A percentile compares a stretch with the other conserved stretches of the same genome.
Evolutionary conservation across 2,113 vertebrate species (phyloP).

Genomic region (Tamias sibiricus): DNA sequence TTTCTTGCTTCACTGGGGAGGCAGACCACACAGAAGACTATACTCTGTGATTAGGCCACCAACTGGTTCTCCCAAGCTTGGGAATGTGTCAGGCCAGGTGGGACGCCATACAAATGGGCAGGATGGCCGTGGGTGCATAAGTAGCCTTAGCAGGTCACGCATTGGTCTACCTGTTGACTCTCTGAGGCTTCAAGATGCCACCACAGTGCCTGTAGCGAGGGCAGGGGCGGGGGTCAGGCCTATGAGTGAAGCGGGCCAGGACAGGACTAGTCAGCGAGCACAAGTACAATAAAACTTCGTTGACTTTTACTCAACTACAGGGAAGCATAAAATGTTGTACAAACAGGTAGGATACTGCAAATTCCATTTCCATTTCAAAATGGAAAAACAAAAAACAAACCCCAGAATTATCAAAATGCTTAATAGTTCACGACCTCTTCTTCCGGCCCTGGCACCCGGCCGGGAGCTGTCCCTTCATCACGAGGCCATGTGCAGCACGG

Average conservation of each 20-base stretch:
- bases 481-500: neutral
- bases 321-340: neutral
- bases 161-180: neutral
- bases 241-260: neutral
- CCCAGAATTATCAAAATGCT: neutral
- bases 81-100: neutral
- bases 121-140: neutral
- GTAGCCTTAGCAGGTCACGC: neutral
- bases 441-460: accelerated
- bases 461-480: neutral
- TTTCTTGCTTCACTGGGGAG: neutral
- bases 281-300: neutral
- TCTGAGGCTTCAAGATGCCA: neutral
- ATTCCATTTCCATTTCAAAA: neutral
- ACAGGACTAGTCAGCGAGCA: accelerated
- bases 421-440: neutral
- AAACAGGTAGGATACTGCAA: neutral
- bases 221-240: neutral
- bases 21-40: no score
- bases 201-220: accelerated
- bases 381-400: neutral
- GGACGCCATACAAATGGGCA: accelerated
- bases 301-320: slow-evolving; percentile 37
- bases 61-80: neutral
- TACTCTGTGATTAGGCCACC: neutral